Evolutionary conservation across 2,797 vertebrate species (phyloP).

Genomic region (Spheniscus humboldti): DNA sequence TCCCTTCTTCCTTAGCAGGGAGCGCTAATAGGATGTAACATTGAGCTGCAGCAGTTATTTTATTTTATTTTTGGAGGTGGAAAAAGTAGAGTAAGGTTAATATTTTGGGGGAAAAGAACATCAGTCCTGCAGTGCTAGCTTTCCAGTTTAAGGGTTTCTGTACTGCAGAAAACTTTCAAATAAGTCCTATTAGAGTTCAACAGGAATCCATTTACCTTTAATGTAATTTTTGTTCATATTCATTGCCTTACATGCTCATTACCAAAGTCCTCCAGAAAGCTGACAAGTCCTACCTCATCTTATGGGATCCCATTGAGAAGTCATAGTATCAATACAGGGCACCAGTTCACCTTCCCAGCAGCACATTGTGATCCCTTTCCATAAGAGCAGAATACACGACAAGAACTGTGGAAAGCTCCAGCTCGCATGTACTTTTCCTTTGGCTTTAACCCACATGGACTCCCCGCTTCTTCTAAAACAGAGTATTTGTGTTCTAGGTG

Average conservation of each 20-base stretch:
- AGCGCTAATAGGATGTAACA: neutral
- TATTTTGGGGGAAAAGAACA: conserved; percentile 15
- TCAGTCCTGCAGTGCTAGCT: conserved; percentile 30
- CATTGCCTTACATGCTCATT: neutral
- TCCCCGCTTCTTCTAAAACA: neutral
- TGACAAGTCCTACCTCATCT: neutral
- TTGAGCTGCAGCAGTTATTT: neutral
- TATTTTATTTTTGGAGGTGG: neutral
- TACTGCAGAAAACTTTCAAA: conserved; percentile 47
- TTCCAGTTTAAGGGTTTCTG: conserved; percentile 51
- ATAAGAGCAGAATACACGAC: neutral
- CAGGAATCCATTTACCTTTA: neutral
- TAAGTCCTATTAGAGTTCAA: neutral
- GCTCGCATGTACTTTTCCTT: neutral
- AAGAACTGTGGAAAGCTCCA: neutral
- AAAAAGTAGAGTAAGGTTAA: neutral
- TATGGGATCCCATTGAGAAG: neutral
- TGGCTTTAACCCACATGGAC: neutral
- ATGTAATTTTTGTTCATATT: neutral
- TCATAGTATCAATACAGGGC: neutral
- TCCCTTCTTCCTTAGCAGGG: neutral
- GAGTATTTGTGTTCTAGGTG: neutral
- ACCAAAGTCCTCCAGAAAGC: neutral
- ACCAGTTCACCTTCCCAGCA: neutral
- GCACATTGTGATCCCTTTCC: neutral